These are phyloP conservation scores for Caenorhabditis wallacei DNA, from an alignment of 2,888 invertebrate genomes.

Conservation along the genomic window DNA sequence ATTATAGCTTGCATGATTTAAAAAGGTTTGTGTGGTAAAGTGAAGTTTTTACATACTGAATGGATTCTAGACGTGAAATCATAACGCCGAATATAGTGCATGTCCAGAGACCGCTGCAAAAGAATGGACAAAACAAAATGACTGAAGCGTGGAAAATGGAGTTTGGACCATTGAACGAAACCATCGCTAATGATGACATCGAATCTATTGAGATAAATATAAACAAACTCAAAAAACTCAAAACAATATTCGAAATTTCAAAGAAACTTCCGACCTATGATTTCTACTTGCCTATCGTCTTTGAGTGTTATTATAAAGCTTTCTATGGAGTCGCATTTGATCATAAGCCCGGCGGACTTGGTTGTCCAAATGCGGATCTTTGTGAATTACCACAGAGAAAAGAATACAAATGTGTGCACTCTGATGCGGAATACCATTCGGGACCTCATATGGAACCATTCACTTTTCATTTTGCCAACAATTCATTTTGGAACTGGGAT, in stretches of 20 bases:
- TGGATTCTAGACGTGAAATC: conserved; percentile 3
- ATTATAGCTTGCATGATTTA: conserved; percentile 23
- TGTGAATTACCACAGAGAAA: conserved; percentile 50
- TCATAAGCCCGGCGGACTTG: neutral
- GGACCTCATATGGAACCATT: conserved; percentile 53
- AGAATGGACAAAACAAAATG: conserved; percentile 21
- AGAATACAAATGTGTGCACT: conserved; percentile 52
- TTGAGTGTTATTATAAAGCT: conserved; percentile 53
- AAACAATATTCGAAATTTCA: neutral
- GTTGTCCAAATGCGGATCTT: conserved; percentile 54
- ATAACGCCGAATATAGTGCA: conserved; percentile 21
- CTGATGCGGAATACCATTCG: conserved; percentile 46
- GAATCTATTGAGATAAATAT: conserved; percentile 36
- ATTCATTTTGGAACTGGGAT: conserved; percentile 15
- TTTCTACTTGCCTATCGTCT: conserved; percentile 45
- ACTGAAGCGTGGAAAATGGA: conserved; percentile 31
- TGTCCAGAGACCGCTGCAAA: conserved; percentile 40
- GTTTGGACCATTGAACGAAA: conserved; percentile 43
- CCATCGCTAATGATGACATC: conserved; percentile 30
- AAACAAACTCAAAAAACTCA: conserved; percentile 17
- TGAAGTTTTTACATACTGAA: neutral
- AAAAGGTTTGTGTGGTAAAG: neutral
- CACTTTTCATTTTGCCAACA: conserved; percentile 36
- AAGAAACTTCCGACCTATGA: conserved; percentile 17
- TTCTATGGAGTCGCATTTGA: conserved; percentile 33